Percentiles rank a stretch among this genome's conserved stretches.
Conservation (phyloP, 2,888 invertebrate species). For the Ochropleura plecta region DNA sequence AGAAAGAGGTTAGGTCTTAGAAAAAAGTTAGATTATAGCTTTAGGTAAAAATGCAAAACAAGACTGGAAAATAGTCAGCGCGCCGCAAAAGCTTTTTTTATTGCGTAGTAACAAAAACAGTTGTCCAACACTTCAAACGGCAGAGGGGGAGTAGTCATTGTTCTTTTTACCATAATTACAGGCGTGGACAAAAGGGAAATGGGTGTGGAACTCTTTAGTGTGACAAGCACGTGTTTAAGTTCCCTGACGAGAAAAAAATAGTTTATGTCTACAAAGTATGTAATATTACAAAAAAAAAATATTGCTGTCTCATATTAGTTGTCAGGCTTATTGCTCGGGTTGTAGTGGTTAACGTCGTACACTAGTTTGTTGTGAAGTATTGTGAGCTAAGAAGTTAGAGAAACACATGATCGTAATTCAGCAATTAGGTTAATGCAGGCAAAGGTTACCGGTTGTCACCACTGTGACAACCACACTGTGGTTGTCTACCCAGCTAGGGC, state of each 20-base stretch:
- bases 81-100: neutral
- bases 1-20: no score
- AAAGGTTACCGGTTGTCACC: no score
- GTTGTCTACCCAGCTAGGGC: no score
- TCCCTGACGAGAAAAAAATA: slow-evolving; percentile 34
- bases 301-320: no score
- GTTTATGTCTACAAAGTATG: neutral
- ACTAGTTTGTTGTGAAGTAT: no score
- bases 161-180: slow-evolving; percentile 46
- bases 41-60: neutral
- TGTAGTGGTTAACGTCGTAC: no score
- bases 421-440: no score
- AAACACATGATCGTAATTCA: no score
- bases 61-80: neutral
- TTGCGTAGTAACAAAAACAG: slow-evolving; percentile 1
- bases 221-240: slow-evolving; percentile 29
- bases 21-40: neutral
- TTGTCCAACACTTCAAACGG: neutral
- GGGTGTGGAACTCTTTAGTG: slow-evolving; percentile 14
- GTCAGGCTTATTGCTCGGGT: no score
- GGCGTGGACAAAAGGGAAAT: slow-evolving; percentile 32
- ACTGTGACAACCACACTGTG: no score
- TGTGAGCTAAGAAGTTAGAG: no score
- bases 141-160: slow-evolving; percentile 15
- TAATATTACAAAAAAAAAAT: no score